These are phyloP conservation scores for Psittacula cyanocephala DNA, from an alignment of 2,113 vertebrate genomes.

Conservation along the genomic window DNA sequence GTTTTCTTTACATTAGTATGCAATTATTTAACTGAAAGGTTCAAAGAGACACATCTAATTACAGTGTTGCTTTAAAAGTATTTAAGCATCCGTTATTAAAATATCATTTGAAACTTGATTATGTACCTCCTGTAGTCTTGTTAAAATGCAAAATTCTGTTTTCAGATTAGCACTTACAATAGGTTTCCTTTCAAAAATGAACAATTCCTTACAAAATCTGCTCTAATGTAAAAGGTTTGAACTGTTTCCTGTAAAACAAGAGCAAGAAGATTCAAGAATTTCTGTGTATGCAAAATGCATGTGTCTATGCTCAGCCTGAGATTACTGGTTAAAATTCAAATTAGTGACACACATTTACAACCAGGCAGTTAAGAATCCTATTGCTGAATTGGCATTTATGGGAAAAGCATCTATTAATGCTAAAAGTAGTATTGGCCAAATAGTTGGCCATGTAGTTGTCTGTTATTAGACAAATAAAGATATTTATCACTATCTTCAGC, in stretches of 20 bases:
- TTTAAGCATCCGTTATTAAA: slow-evolving; percentile 51
- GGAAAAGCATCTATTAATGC: not conserved
- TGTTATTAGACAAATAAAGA: not conserved
- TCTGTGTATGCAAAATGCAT: not conserved
- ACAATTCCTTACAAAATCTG: slow-evolving; percentile 2
- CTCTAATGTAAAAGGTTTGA: slow-evolving; percentile 17
- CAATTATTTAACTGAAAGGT: slow-evolving; percentile 47
- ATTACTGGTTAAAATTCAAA: not conserved
- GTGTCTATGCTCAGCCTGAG: not conserved
- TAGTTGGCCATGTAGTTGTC: not conserved
- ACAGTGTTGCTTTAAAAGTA: slow-evolving; percentile 33
- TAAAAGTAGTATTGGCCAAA: not conserved
- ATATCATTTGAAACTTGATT: slow-evolving; percentile 42
- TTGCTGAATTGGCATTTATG: slow-evolving; percentile 9
- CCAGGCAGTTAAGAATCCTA: not conserved
- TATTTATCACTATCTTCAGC: not conserved
- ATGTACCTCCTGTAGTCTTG: not conserved
- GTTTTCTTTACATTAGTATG: slow-evolving; percentile 43
- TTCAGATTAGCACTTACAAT: not conserved
- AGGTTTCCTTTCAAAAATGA: slow-evolving; percentile 6
- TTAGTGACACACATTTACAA: not conserved
- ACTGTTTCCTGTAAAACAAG: not conserved
- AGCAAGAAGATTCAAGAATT: not conserved
- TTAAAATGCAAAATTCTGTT: slow-evolving; percentile 17
- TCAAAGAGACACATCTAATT: slow-evolving; percentile 50